Evolutionary conservation across 2,888 invertebrate species (phyloP).

Genomic region (Ectemnius cavifrons): DNA sequence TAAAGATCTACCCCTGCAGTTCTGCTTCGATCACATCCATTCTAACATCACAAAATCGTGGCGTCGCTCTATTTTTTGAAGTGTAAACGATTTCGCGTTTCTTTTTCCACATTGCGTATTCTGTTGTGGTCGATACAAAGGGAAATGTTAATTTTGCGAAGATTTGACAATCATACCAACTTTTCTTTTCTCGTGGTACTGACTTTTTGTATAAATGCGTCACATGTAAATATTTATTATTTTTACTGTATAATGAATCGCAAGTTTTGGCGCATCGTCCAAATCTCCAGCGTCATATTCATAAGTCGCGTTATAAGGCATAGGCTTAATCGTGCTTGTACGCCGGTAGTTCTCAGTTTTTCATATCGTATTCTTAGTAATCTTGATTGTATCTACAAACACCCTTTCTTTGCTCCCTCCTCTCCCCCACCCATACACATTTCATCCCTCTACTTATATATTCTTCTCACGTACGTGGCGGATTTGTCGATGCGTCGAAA

Average conservation of each 20-base stretch:
- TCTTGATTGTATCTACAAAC: no score
- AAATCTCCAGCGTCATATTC: slow-evolving; percentile 25
- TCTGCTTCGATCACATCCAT: background rate
- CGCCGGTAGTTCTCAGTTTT: background rate
- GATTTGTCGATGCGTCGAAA: slow-evolving; percentile 55
- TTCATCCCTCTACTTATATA: background rate
- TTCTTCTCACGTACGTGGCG: slow-evolving; percentile 4
- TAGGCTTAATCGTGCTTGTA: no score
- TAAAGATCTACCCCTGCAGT: no score
- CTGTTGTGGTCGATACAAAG: slow-evolving; percentile 44
- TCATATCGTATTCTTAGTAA: background rate
- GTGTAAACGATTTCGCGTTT: no score
- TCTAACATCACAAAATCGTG: no score
- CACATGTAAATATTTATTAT: slow-evolving; percentile 76
- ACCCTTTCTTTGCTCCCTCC: background rate
- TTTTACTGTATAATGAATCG: slow-evolving; percentile 66
- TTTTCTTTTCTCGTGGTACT: slow-evolving; percentile 70
- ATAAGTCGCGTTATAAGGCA: no score
- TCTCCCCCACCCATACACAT: background rate
- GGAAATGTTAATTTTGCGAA: slow-evolving; percentile 55
- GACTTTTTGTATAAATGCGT: slow-evolving; percentile 69
- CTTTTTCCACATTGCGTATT: background rate
- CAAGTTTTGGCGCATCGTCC: slow-evolving; percentile 58
- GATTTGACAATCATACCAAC: slow-evolving; percentile 71
- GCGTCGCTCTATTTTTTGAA: no score